Conservation (phyloP, 2,797 vertebrate species). For the Masticophis lateralis region DNA sequence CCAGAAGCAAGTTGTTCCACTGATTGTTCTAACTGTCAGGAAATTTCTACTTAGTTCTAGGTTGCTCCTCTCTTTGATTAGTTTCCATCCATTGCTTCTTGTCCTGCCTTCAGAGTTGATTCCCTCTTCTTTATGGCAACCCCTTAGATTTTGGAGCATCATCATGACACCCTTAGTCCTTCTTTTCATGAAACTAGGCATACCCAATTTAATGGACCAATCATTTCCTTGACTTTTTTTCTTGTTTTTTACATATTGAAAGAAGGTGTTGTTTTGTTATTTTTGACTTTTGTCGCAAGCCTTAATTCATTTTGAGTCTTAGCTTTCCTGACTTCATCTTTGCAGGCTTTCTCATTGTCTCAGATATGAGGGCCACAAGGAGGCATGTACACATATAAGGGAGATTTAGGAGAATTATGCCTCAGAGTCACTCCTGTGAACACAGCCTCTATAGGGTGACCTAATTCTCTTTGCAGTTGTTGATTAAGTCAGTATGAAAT, state of each 20-base stretch:
- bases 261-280: background rate
- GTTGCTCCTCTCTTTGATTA: background rate
- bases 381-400: background rate
- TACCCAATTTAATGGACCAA: background rate
- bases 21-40: background rate
- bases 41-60: background rate
- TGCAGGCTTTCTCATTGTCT: background rate
- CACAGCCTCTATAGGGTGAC: background rate
- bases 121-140: background rate
- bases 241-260: background rate
- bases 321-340: background rate
- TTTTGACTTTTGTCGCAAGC: background rate
- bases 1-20: background rate
- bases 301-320: background rate
- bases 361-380: background rate
- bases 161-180: background rate
- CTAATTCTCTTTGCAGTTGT: background rate
- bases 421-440: background rate
- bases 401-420: background rate
- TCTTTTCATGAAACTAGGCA: background rate
- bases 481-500: background rate
- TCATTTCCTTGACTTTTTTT: background rate
- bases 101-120: background rate
- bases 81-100: background rate
- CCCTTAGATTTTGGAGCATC: background rate